A percentile compares a stretch with the other conserved stretches of the same genome.
Conservation (phyloP, 2,113 vertebrate genomes). For the Odocoileus hemionus region DNA sequence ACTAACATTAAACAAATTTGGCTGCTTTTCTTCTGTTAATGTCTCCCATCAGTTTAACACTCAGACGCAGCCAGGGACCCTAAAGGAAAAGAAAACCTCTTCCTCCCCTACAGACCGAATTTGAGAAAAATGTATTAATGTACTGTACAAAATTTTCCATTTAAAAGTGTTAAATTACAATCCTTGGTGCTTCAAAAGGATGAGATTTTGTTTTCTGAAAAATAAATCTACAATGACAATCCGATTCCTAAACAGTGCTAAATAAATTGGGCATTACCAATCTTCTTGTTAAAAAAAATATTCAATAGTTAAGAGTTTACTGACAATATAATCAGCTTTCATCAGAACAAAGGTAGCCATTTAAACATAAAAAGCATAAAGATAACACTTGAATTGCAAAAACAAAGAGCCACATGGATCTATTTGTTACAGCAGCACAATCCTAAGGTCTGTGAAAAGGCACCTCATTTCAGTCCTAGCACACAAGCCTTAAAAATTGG, state of each 20-base stretch:
- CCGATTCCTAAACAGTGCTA: background rate
- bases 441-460: background rate
- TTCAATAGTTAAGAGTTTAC: background rate
- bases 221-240: background rate
- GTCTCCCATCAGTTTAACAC: background rate
- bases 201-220: background rate
- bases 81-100: background rate
- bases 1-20: background rate
- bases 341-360: constrained; percentile 2
- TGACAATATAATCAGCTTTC: background rate
- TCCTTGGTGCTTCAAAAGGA: background rate
- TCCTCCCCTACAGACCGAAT: background rate
- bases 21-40: background rate
- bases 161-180: background rate
- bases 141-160: background rate
- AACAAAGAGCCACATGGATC: constrained; percentile 1
- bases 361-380: background rate
- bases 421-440: background rate
- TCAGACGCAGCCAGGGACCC: background rate
- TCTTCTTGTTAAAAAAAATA: background rate
- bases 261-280: background rate
- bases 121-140: background rate
- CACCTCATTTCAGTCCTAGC: background rate
- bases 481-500: background rate
- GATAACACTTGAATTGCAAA: constrained; percentile 1